Base-by-base conservation (phyloP, 2,113 vertebrate species). In the Cricetomys ansorgei region DNA sequence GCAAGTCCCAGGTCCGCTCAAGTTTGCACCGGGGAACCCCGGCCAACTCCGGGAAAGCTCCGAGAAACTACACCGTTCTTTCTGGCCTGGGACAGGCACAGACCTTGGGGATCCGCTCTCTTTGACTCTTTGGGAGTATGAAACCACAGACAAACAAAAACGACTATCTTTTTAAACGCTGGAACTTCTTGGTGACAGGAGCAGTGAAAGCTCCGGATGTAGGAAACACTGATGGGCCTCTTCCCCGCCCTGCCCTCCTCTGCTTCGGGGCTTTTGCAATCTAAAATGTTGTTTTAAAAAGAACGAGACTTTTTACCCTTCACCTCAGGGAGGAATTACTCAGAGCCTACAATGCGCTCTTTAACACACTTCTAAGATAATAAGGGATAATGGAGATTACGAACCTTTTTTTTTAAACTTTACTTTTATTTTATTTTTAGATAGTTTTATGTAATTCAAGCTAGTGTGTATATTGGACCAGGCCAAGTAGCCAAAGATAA, bases 221-320 rank as follows among this genome's bases (percentile, higher is more conserved):
- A 73, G 1, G 64, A 95, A 89, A 89, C 79, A 4, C 15, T 31
- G 16, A 55, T 70, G 69, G 79, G 90, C 88, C 76, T 75, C n/a
- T 55, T 55, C 50, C 7, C 2, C 0, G 29, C 17, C n/a, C 83
- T 65, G 83, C 48, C 27, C 29, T 7, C 67, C 62, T 17, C 62
- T 50, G 34, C 50, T 40, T 1, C 4, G 40, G 27, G 50, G 12
- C 69, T 81, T 90, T 64, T 34, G 83, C 31, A 62, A 48, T 59
- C 40, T 83, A 76, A 92, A 86, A 7, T 64, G 92, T 77, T 69
- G 11, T 59, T 96, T 84, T 59, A 45, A 59, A 89, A 55, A 72
- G 67, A 45, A 29, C 34, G 16, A 0, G 45, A 72, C 43, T 59
- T 48, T 43, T 85, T 37, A 67, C 21, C 37, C n/a, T 43, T 75